A percentile compares a stretch with the other conserved stretches of the same genome.
Evolutionary conservation across 2,888 invertebrate genomes (phyloP).

Genomic region (Chydorus sphaericus): DNA sequence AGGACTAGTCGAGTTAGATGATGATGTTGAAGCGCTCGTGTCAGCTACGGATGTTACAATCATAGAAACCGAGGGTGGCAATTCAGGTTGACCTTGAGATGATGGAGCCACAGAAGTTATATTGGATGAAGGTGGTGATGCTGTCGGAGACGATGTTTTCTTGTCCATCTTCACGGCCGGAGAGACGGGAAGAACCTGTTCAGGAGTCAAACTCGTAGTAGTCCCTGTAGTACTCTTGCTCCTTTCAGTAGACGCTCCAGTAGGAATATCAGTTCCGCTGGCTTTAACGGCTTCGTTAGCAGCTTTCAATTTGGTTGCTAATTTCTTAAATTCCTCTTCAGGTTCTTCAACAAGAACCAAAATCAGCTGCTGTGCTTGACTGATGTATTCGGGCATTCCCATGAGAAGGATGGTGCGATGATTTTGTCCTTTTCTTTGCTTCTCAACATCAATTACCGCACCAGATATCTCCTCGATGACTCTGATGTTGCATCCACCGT

Average conservation of each 20-base stretch:
- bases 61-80: slow-evolving; percentile 13
- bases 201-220: slow-evolving; percentile 10
- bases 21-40: slow-evolving; percentile 12
- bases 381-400: slow-evolving; percentile 79
- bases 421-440: slow-evolving; percentile 67
- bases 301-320: slow-evolving; percentile 50
- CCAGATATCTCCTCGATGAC: slow-evolving; percentile 92
- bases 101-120: too few species aligned
- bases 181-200: slow-evolving; percentile 6
- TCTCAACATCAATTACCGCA: slow-evolving; percentile 96
- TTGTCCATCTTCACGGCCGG: slow-evolving; percentile 7
- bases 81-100: too few species aligned
- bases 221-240: not conserved
- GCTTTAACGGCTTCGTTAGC: slow-evolving; percentile 18
- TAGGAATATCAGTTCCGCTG: slow-evolving; percentile 12
- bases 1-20: slow-evolving; percentile 17
- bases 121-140: too few species aligned
- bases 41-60: slow-evolving; percentile 15
- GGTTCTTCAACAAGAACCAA: slow-evolving; percentile 86
- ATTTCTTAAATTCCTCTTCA: slow-evolving; percentile 72
- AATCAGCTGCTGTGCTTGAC: slow-evolving; percentile 81
- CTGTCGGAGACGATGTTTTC: not conserved
- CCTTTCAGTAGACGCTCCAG: not conserved
- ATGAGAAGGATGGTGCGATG: slow-evolving; percentile 91
- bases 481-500: slow-evolving; percentile 95